phyloP scores from a whole-genome alignment of 2,113 vertebrate genomes.

The Corydoras sp. region DNA sequence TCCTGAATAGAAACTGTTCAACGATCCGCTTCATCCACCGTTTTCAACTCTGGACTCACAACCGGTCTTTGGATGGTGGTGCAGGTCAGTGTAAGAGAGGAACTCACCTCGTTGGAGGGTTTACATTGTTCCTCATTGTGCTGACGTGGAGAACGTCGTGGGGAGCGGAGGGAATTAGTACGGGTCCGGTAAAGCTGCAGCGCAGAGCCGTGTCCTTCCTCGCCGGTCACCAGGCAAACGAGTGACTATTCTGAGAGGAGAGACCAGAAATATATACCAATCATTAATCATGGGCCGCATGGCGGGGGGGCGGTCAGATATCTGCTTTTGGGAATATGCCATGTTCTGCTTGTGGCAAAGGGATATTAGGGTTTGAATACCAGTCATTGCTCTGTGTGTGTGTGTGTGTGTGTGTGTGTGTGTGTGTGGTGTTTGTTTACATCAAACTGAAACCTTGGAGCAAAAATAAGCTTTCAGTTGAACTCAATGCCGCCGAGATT shows the following conservation, averaged over 20 bases:
- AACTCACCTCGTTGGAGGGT: constrained; percentile 20
- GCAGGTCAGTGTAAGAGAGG: too few species aligned
- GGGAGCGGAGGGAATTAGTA: constrained; percentile 31
- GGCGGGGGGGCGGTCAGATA: constrained; percentile 7
- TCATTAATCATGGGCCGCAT: constrained; percentile 30
- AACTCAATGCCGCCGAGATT: too few species aligned
- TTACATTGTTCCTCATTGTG: background rate
- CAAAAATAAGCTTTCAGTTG: too few species aligned
- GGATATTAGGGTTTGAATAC: background rate
- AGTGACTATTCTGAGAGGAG: constrained; percentile 57
- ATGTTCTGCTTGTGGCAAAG: constrained; percentile 3
- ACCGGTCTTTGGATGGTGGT: too few species aligned
- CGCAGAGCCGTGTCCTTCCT: constrained; percentile 7
- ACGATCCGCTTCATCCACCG: too few species aligned
- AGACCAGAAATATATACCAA: constrained; percentile 60
- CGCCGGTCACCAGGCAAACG: constrained; percentile 56
- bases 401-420: constrained; percentile 19
- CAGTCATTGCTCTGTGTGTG: background rate
- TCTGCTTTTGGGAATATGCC: background rate
- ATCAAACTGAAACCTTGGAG: too few species aligned
- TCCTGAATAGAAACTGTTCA: too few species aligned
- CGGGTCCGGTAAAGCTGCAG: constrained; percentile 21
- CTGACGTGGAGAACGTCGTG: background rate
- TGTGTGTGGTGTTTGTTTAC: constrained; percentile 1
- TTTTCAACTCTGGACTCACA: too few species aligned